Evolutionary conservation across 1,140 invertebrate species (phyloP), one percentile per base, ranked within the genome.

Genomic region (Ostrea denselamellosa): DNA sequence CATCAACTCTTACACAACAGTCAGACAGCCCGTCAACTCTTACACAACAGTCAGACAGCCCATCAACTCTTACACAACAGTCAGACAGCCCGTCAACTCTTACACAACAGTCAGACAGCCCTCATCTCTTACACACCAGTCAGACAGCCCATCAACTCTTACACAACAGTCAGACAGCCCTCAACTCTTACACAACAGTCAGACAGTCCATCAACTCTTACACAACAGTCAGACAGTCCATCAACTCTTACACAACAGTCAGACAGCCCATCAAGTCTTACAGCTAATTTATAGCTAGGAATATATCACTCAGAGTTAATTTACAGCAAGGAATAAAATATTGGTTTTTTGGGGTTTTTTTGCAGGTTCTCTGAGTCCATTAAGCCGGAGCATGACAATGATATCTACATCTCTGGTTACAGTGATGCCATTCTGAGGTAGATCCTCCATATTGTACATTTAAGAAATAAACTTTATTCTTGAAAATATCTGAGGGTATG

Each of bases 381-480:
- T 65, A 89, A 91, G 54, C 91, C 91, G 77, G 91, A 92, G 28
- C 93, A 95, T 93, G 91, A 92, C 34, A 95, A 95, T 92, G 93
- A 95, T 85, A 93, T 95, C 68, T 93, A 92, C 89, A 93, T 95
- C 51, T 90, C 92, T 88, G 95, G 95, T 44, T 95, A 94, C 90
- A 95, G 95, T 92, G 95, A 95, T 85, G 92, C 94, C 53, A 94
- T 95, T 81, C 91, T 95, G 19, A 93, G 94, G 83, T 85, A 85
- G 17, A 3, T 44, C 34, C 34, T 44, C 34, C 34, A 44, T 44
- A 44, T 44, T 44, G 34, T 44, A 5, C n/a, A 44, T 44, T 44
- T 44, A 44, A 44, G 34, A 44, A 44, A 44, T 44, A 44, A 44
- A 44, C 5, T 5, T n/a, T n/a, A n/a, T n/a, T n/a, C n/a, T n/a